Evolutionary conservation across 2,113 vertebrate genomes (phyloP), one percentile per base, ranked within the genome.

Genomic region (Periophthalmodon schlosseri): DNA sequence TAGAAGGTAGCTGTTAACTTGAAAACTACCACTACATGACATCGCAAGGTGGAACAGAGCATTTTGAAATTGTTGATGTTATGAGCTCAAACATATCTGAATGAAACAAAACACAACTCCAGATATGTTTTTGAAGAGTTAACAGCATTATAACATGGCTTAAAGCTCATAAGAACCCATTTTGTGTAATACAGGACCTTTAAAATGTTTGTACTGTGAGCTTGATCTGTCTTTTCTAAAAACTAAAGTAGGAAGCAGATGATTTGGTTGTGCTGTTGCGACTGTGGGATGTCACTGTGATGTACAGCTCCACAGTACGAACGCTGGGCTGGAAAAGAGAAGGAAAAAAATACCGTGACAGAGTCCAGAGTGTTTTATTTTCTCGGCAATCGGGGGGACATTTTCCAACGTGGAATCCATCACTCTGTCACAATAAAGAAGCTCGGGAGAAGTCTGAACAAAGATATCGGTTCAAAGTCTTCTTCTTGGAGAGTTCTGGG

Each of bases 361-460:
- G 77, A 73, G 80, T 78, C 84, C 81, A 84, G 78, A 82, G 84
- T 83, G 85, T 88, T 90, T 90, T 88, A 87, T 84, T 87, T 87
- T 88, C 86, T 82, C 16, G 8, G 82, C 80, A 83, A 80, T 80
- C 77, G 7, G 63, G 71, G 87, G 85, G 88, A 89, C 88, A 80
- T 81, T 90, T 86, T 90, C 88, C 88, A 79, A 69, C 49, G 47
- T 74, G 74, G 83, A 89, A 88, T 89, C 83, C 82, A 85, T 89
- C 85, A 88, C 73, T 0, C 71, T 87, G 87, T 86, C 84, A 87
- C 78, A 84, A 81, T 78, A 83, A 88, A 85, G 86, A 70, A 76
- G 78, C 71, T 82, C 50, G 15, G 72, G 70, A 70, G 33, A 44
- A 70, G 28, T 39, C 69, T 6, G 77, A 74, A 76, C 24, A 70